These are phyloP conservation scores for Melanerpes formicivorus DNA, from an alignment of 2,113 vertebrate species.

Conservation along the genomic window DNA sequence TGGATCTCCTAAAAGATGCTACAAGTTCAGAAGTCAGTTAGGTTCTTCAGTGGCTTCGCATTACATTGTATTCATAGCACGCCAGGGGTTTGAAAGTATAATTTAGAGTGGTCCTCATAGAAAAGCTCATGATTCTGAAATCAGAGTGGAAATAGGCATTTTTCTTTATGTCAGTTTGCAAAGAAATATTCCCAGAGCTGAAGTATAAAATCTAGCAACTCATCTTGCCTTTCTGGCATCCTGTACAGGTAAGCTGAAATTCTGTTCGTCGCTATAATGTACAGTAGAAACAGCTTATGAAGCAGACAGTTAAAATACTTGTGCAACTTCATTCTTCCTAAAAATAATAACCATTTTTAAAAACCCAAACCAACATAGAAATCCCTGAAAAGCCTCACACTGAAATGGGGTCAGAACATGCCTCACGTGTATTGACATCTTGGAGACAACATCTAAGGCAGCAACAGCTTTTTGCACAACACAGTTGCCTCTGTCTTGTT, in stretches of 20 bases:
- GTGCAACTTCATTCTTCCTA: background rate
- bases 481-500: background rate
- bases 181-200: background rate
- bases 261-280: background rate
- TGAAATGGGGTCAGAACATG: background rate
- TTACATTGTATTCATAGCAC: rapidly evolving
- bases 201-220: background rate
- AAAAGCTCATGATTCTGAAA: background rate
- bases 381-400: background rate
- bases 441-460: background rate
- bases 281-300: background rate
- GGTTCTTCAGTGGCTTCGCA: rapidly evolving
- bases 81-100: background rate
- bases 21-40: background rate
- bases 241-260: background rate
- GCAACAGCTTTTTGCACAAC: background rate
- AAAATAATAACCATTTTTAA: too few relatives aligned
- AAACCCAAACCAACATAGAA: background rate
- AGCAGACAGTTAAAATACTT: background rate
- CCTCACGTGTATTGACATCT: background rate
- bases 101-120: background rate
- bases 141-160: background rate
- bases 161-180: background rate
- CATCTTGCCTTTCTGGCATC: background rate
- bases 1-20: background rate